Percentiles rank a stretch among this genome's conserved stretches.
phyloP scores from a whole-genome alignment of 2,797 vertebrate species.

The Kryptolebias ocellatus region DNA sequence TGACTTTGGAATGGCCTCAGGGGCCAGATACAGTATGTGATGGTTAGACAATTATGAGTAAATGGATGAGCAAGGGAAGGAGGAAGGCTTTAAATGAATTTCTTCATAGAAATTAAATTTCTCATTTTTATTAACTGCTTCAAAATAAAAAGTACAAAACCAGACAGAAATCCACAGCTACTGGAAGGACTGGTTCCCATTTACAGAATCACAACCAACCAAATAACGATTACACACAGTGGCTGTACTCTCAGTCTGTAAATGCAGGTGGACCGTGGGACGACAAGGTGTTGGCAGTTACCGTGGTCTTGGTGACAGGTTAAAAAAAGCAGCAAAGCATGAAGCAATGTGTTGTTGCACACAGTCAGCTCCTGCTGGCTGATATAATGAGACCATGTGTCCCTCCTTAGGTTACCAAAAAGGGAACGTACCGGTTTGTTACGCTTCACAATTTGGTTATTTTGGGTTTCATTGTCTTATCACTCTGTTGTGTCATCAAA shows the following conservation, averaged over 20 bases:
- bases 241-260: not conserved
- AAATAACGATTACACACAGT: not conserved
- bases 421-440: no score
- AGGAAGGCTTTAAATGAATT: not conserved
- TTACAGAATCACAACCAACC: not conserved
- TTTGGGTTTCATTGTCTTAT: not conserved
- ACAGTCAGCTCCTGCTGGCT: constrained; percentile 2
- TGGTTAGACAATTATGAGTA: not conserved
- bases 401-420: not conserved
- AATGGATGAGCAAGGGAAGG: not conserved
- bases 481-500: no score
- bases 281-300: constrained; percentile 2
- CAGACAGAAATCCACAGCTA: not conserved
- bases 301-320: not conserved
- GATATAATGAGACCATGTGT: constrained; percentile 7
- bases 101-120: not conserved
- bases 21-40: not conserved
- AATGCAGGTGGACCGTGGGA: not conserved
- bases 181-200: not conserved
- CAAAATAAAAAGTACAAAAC: not conserved
- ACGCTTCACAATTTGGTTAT: not conserved
- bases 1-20: constrained; percentile 1
- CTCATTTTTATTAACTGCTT: not conserved
- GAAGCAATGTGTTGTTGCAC: not conserved
- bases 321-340: not conserved